Conservation (phyloP, 2,113 vertebrate species). For the Chrysochloris asiatica region DNA sequence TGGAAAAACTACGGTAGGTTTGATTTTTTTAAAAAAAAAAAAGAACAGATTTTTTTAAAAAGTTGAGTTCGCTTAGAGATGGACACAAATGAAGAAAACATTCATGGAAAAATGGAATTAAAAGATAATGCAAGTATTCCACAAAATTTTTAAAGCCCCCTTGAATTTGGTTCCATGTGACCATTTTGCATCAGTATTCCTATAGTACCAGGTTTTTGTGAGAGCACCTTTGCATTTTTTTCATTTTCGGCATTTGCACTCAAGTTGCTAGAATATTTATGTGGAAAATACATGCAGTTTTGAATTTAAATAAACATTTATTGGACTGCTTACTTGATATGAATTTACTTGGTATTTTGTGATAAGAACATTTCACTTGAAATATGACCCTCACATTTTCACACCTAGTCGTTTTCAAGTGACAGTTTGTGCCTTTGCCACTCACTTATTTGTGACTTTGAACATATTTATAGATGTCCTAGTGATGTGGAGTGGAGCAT, state of each 20-base stretch:
- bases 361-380: neutral
- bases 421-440: neutral
- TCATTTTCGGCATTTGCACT: constrained; percentile 53
- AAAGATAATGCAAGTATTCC: too few relatives aligned
- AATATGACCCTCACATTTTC: neutral
- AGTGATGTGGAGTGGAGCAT: neutral
- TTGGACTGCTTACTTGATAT: neutral
- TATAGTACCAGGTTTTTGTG: constrained; percentile 70
- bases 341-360: constrained; percentile 21
- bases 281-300: neutral
- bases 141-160: too few relatives aligned
- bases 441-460: neutral
- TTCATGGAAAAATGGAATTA: too few relatives aligned
- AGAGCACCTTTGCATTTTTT: neutral
- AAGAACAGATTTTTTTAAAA: constrained; percentile 20
- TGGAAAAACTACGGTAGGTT: constrained; percentile 69
- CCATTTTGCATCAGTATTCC: constrained; percentile 70
- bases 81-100: constrained; percentile 20
- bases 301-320: neutral
- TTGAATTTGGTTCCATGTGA: neutral
- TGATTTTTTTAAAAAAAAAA: neutral
- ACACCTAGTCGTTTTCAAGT: neutral
- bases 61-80: constrained; percentile 30
- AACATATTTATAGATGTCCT: neutral
- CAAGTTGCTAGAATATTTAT: neutral